phyloP scores from a whole-genome alignment of 2,113 vertebrate species.

The Proteles cristata region DNA sequence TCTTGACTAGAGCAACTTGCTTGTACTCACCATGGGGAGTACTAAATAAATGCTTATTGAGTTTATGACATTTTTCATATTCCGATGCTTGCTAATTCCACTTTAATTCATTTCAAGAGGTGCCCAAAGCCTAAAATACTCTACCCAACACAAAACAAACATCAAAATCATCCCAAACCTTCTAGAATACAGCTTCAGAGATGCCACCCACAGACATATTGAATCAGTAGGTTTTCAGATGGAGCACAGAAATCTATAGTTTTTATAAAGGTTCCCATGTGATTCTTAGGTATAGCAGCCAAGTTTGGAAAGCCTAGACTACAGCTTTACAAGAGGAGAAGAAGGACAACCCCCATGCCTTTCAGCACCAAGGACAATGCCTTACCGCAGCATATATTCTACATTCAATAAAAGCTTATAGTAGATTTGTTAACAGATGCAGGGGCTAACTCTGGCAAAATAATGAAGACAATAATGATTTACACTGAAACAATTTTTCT shows the following conservation, averaged over 20 bases:
- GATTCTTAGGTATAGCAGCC: background rate
- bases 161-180: background rate
- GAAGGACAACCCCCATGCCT: background rate
- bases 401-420: background rate
- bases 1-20: background rate
- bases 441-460: background rate
- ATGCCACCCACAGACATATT: background rate
- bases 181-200: background rate
- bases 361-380: constrained; percentile 9
- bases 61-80: background rate
- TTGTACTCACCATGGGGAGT: background rate
- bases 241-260: background rate
- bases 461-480: background rate
- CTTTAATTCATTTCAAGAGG: background rate
- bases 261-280: background rate
- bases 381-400: background rate
- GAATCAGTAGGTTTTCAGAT: background rate
- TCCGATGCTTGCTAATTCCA: background rate
- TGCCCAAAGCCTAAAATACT: background rate
- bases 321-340: constrained; percentile 10
- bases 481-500: background rate
- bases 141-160: background rate
- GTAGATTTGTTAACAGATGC: background rate
- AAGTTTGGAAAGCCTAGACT: background rate
- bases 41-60: background rate